Percentiles rank a stretch among this genome's conserved stretches.
phyloP scores from a whole-genome alignment of 1,140 invertebrate genomes.

The Cydia splendana region DNA sequence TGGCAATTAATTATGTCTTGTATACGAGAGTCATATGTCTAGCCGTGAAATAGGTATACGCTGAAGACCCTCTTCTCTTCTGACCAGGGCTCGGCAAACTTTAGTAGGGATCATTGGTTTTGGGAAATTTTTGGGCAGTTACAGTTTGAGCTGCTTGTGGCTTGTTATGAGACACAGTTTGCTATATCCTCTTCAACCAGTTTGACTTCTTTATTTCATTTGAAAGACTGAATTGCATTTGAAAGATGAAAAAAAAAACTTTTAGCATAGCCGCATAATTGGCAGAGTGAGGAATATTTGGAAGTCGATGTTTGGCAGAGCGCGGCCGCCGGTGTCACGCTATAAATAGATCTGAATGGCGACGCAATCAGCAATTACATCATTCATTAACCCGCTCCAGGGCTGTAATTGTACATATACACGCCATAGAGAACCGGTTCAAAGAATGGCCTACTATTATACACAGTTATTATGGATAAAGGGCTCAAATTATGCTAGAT shows the following conservation, averaged over 20 bases:
- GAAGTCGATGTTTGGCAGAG: constrained; percentile 30
- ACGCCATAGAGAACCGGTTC: not conserved
- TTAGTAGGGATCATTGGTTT: too few species aligned
- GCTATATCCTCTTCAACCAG: too few species aligned
- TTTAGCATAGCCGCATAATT: constrained; percentile 24
- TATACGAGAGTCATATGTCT: too few species aligned
- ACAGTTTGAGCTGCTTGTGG: too few species aligned
- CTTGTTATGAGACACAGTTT: too few species aligned
- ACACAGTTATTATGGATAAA: not conserved
- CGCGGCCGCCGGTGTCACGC: constrained; percentile 28
- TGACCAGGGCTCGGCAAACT: too few species aligned
- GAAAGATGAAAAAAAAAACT: not conserved
- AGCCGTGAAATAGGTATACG: too few species aligned
- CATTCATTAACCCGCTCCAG: constrained; percentile 38
- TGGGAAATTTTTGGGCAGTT: too few species aligned
- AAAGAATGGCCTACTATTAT: not conserved
- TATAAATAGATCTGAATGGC: constrained; percentile 46
- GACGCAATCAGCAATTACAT: constrained; percentile 43
- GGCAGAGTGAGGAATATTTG: constrained; percentile 35
- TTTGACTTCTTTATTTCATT: too few species aligned
- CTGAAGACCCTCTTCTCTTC: too few species aligned
- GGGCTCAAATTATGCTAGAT: not conserved
- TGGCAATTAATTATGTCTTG: too few species aligned
- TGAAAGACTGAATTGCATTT: not conserved
- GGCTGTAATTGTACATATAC: not conserved